Conservation (phyloP, 1,140 invertebrate genomes). For the Archivesica marissinica region DNA sequence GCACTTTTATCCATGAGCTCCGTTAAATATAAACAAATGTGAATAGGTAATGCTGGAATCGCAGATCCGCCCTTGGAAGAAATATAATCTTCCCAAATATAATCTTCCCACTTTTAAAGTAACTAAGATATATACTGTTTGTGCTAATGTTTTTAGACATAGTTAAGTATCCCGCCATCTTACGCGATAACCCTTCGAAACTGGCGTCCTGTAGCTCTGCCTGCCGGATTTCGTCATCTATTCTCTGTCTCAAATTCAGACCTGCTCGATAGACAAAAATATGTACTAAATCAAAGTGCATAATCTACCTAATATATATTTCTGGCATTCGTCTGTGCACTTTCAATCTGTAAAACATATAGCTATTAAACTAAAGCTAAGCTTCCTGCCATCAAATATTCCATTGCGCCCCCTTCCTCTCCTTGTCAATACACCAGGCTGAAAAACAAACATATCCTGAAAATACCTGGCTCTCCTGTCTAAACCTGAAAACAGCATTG, state of each 20-base stretch:
- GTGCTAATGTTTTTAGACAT: constrained; percentile 31
- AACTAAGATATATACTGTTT: constrained; percentile 21
- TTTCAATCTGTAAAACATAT: background rate
- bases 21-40: constrained; percentile 41
- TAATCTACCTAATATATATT: too few species aligned
- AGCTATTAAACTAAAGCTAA: constrained; percentile 1
- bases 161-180: constrained; percentile 15
- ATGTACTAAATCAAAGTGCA: too few species aligned
- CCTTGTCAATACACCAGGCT: background rate
- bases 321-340: too few species aligned
- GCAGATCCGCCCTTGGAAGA: background rate
- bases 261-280: background rate
- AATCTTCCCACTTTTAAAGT: constrained; percentile 48
- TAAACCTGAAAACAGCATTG: background rate
- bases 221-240: background rate
- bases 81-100: constrained; percentile 34
- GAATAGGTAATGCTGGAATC: constrained; percentile 22
- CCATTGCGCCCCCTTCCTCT: constrained; percentile 9
- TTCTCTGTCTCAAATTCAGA: background rate
- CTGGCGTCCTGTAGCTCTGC: background rate
- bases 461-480: background rate
- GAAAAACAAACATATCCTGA: background rate
- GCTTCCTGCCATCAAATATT: constrained; percentile 15
- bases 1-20: constrained; percentile 8
- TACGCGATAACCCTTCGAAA: background rate